Evolutionary conservation across 2,113 vertebrate genomes (phyloP).

Genomic region (Caracal caracal): DNA sequence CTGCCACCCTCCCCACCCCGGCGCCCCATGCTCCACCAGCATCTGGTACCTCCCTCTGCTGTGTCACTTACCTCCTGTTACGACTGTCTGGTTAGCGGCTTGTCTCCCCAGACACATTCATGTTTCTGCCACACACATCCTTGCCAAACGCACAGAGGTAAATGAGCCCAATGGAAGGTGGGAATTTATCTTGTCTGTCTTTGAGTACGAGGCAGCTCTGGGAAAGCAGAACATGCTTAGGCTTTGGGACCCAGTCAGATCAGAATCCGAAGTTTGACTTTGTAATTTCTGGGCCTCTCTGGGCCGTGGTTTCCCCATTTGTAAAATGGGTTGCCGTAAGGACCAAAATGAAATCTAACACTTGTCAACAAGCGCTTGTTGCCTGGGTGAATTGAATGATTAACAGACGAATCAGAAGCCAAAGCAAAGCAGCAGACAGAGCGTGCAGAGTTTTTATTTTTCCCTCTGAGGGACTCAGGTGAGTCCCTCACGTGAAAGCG

Average conservation of each 20-base stretch:
- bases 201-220: not conserved
- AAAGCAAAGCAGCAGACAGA: not conserved
- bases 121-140: not conserved
- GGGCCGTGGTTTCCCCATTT: not conserved
- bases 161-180: not conserved
- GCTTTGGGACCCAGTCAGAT: not conserved
- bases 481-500: not conserved
- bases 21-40: not conserved
- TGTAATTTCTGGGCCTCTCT: not conserved
- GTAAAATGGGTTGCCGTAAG: not conserved
- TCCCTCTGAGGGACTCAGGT: not conserved
- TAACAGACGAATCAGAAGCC: not conserved
- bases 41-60: not conserved
- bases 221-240: not conserved
- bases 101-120: not conserved
- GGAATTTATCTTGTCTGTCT: not conserved
- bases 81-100: not conserved
- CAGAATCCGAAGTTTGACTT: not conserved
- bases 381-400: not conserved
- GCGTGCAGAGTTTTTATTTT: not conserved
- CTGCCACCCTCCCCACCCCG: too few species aligned
- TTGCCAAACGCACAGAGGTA: not conserved
- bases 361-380: not conserved
- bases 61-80: accelerated
- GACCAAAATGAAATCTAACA: not conserved